phyloP scores from a whole-genome alignment of 2,888 invertebrate species.

The Polylopha cassiicola region DNA sequence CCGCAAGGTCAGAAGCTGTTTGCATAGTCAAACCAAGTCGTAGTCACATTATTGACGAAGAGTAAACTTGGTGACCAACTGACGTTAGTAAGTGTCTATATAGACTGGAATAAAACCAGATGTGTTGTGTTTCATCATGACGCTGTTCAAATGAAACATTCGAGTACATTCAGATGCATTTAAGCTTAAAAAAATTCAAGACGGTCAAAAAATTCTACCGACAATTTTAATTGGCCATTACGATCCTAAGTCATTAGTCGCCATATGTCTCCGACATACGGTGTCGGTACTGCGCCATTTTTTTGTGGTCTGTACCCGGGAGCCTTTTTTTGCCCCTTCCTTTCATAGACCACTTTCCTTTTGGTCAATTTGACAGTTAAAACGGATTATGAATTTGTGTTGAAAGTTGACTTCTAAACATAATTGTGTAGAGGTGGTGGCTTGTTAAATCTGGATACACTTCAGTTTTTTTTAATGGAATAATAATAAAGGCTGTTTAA shows the following conservation, averaged over 20 bases:
- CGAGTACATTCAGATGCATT: too few species aligned
- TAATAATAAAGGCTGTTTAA: constrained; percentile 5
- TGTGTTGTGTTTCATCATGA: too few species aligned
- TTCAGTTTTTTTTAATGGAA: constrained; percentile 1
- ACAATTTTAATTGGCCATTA: constrained; percentile 20
- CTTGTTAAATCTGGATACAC: constrained; percentile 20
- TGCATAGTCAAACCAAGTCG: too few species aligned
- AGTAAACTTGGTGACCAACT: too few species aligned
- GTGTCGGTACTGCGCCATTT: constrained; percentile 24
- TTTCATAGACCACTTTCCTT: constrained; percentile 50
- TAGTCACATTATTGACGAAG: too few species aligned
- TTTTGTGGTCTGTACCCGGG: constrained; percentile 29
- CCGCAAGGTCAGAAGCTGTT: too few species aligned
- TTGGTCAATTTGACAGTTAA: constrained; percentile 48
- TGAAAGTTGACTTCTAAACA: constrained; percentile 30
- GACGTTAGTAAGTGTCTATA: too few species aligned
- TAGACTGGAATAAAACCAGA: too few species aligned
- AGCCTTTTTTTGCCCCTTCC: constrained; percentile 21
- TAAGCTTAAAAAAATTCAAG: constrained; percentile 28
- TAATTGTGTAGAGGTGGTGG: constrained; percentile 24
- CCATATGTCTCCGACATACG: constrained; percentile 39
- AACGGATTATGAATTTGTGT: constrained; percentile 30
- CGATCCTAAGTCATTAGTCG: constrained; percentile 6
- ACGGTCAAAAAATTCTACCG: constrained; percentile 13
- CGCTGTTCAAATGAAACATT: too few species aligned